These are phyloP conservation scores for Aphidius colemani DNA, from an alignment of 2,888 invertebrate species.

Conservation along the genomic window DNA sequence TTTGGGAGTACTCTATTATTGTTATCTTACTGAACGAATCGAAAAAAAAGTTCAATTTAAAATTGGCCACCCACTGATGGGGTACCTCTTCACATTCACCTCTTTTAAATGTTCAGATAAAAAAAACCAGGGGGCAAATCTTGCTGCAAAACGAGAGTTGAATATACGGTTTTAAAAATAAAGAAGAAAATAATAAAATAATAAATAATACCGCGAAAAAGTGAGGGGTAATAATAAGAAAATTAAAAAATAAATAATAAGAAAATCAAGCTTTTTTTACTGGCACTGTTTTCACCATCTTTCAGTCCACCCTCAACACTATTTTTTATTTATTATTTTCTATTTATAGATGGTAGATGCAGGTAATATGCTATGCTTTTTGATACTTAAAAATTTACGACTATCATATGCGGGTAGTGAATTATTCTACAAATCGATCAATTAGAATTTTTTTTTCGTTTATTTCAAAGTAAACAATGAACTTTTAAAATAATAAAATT, in stretches of 20 bases:
- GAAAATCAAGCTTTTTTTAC: not conserved
- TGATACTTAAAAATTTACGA: no score
- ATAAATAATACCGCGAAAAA: not conserved
- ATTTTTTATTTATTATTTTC: no score
- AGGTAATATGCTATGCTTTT: no score
- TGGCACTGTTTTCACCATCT: no score
- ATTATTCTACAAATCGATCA: no score
- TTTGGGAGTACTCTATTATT: conserved; percentile 30
- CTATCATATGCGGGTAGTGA: no score
- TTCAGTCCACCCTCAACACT: no score
- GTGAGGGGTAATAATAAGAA: not conserved
- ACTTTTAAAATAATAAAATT: no score
- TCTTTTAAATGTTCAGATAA: conserved; percentile 14
- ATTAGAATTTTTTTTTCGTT: no score
- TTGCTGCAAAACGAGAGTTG: conserved; percentile 24
- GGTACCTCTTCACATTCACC: conserved; percentile 24
- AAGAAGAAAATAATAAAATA: not conserved
- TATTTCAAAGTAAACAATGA: no score
- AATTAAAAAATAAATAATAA: not conserved
- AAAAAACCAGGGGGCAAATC: conserved; percentile 5
- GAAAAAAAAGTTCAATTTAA: conserved; percentile 31
- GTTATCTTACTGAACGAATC: conserved; percentile 34
- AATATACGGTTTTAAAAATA: conserved; percentile 10
- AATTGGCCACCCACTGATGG: conserved; percentile 27
- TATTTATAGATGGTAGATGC: no score